Base-by-base conservation (phyloP, 35 echinoderm and acorn worm genomes). In the Ophiothrix spiculata region DNA sequence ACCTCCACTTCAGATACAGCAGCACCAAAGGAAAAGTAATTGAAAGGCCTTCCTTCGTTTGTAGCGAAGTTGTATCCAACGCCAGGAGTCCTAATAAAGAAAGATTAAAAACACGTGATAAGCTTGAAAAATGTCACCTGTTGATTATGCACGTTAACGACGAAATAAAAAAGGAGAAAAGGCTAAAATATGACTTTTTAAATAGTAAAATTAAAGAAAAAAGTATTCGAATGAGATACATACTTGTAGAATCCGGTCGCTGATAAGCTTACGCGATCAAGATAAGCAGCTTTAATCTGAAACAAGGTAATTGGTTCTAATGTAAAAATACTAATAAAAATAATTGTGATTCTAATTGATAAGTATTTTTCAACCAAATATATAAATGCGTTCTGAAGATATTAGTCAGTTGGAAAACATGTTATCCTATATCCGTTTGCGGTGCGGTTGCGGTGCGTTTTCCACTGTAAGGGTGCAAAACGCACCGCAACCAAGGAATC, bases 1-100 rank as follows among this genome's bases (percentile, higher is more conserved):
- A 97, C 89, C 77, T 91, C 93, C 34, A 95, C 89, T 39, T 91
- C 93, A 10, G 93, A 95, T 19, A 91, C 93, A 25, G 79, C 90
- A 0, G 80, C 78, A 17, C 94, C 94, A 37, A 56, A 78, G 10
- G 39, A 64, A 39, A 91, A 96, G 42, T 96, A 92, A 39, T 86
- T 46, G 56, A 91, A 95, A 40, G 80, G 38, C 32, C 40, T 83
- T 10, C 89, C 89, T 16, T 81, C 33, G 56, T 91, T 91, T 31
- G 33, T 91, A 42, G 86, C 86, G 81, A 73, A 82, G 76, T 90
- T 69, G 45, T 85, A 96, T 11, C 45, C 77, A 25, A 96, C 37
- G 33, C 89, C 90, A 37, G 94, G 94, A 34, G 86, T 92, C 79
- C 94, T 96, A 74, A 38, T 33, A 42, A 1, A 78, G 39, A 21